Conservation (phyloP, 2,888 invertebrate species). For the Sussaba pulchella region DNA sequence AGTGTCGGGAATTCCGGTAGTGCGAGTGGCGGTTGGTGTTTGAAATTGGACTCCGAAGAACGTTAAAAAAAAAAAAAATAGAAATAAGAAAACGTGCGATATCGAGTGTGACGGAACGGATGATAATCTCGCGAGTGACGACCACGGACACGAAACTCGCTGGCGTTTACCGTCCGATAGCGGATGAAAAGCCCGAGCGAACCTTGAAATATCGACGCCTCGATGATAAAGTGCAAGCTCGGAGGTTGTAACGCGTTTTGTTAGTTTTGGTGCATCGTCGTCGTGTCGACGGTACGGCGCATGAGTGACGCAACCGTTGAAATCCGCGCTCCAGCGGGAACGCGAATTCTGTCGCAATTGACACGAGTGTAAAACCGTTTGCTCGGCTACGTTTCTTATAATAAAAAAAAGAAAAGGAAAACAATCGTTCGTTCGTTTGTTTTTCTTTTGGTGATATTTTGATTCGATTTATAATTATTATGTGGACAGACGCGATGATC, state of each 20-base stretch:
- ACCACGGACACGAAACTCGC: neutral
- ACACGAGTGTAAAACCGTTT: conserved; percentile 14
- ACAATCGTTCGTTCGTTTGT: conserved; percentile 4
- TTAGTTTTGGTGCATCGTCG: conserved; percentile 55
- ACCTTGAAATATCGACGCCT: conserved; percentile 46
- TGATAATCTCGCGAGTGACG: conserved; percentile 6
- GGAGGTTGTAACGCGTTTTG: conserved; percentile 25
- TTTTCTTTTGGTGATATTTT: conserved; percentile 3
- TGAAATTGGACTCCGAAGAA: neutral
- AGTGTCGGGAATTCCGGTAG: neutral
- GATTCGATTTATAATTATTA: neutral
- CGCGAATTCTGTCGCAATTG: conserved; percentile 53
- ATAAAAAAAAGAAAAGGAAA: conserved; percentile 2
- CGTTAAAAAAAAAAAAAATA: too few species aligned
- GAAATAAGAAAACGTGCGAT: neutral
- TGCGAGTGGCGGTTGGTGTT: neutral
- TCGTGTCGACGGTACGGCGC: conserved; percentile 48
- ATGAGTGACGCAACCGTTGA: conserved; percentile 63
- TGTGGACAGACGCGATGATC: neutral
- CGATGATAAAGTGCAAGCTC: conserved; percentile 57
- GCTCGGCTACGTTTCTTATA: conserved; percentile 13
- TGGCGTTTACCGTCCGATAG: neutral
- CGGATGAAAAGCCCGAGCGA: conserved; percentile 16
- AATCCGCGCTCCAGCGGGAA: conserved; percentile 30
- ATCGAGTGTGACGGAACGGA: neutral